phyloP scores from a whole-genome alignment of 2,113 vertebrate genomes.

The Arizona elegans region DNA sequence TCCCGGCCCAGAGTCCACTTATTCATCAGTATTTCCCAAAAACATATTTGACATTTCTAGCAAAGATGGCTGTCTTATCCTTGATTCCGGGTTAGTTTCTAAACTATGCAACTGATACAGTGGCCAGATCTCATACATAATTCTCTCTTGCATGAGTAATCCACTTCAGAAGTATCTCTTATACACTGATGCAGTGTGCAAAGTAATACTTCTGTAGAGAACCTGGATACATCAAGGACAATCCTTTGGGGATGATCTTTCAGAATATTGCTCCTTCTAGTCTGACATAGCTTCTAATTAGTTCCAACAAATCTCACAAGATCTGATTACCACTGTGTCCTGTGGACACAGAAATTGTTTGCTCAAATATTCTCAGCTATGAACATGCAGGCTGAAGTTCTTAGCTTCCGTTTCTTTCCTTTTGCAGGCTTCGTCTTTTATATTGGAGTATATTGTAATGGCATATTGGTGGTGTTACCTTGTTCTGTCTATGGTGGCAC shows the following conservation, averaged over 20 bases:
- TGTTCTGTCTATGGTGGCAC: background rate
- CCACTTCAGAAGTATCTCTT: background rate
- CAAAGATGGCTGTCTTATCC: background rate
- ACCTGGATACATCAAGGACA: background rate
- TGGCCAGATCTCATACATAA: background rate
- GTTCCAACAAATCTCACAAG: background rate
- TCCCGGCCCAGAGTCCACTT: background rate
- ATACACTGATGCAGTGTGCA: background rate
- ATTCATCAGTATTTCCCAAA: background rate
- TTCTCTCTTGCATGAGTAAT: background rate
- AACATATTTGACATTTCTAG: background rate
- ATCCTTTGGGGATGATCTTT: background rate
- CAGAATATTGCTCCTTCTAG: background rate
- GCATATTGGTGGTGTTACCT: background rate
- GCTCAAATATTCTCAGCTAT: no score
- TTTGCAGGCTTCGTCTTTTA: background rate
- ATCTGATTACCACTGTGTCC: background rate
- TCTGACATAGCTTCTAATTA: background rate
- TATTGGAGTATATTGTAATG: background rate
- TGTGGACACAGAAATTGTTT: background rate
- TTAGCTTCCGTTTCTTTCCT: background rate
- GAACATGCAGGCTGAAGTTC: no score
- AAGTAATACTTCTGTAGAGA: background rate
- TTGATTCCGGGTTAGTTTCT: background rate
- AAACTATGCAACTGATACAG: background rate